Conservation (phyloP, 2,797 vertebrate species). For the Pyrocephalus nanus region DNA sequence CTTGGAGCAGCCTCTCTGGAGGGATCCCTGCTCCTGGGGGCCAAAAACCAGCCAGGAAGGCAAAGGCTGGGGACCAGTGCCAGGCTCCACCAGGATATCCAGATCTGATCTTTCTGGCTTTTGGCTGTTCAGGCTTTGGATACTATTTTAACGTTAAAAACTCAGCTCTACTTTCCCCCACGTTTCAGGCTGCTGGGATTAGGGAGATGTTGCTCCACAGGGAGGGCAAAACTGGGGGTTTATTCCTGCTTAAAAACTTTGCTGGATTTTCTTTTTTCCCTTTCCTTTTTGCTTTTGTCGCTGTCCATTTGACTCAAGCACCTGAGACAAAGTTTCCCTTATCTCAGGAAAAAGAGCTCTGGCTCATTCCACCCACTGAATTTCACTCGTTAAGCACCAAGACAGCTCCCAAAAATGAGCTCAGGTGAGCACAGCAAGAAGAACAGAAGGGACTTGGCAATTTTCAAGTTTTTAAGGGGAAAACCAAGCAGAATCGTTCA, state of each 20-base stretch:
- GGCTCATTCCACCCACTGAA: not conserved
- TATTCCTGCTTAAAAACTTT: not conserved
- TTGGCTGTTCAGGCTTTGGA: not conserved
- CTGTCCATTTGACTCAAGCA: not conserved
- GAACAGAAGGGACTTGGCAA: not conserved
- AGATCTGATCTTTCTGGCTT: not conserved
- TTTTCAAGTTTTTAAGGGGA: not conserved
- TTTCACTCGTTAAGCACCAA: not conserved
- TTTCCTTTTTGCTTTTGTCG: not conserved
- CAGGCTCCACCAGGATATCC: fast-evolving
- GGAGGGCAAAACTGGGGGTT: not conserved
- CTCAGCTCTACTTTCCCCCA: not conserved
- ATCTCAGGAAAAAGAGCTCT: not conserved
- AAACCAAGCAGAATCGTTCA: not conserved
- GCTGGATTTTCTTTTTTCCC: fast-evolving
- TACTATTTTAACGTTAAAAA: not conserved
- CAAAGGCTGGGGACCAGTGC: not conserved
- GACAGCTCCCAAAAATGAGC: not conserved
- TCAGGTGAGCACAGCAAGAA: fast-evolving
- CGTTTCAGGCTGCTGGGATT: not conserved
- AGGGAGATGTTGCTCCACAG: fast-evolving
- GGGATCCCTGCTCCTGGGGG: not conserved
- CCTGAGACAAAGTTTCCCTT: not conserved
- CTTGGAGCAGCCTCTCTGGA: not conserved
- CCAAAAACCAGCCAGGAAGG: fast-evolving